Evolutionary conservation across 2,113 vertebrate species (phyloP).

Genomic region (Oncorhynchus gorbuscha): DNA sequence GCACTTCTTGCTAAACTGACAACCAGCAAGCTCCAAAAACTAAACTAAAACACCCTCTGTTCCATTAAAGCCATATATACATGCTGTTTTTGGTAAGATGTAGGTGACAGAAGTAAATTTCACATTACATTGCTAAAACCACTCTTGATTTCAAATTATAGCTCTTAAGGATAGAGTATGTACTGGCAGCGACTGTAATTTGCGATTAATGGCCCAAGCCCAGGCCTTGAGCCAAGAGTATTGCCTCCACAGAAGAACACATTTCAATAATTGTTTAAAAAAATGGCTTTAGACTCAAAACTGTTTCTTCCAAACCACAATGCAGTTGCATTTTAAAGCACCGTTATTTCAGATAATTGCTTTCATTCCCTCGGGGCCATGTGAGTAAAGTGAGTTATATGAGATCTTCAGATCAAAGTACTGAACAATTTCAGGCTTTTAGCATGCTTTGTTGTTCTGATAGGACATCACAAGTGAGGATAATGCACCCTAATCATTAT

Average conservation of each 20-base stretch:
- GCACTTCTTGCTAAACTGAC: background rate
- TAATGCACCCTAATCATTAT: background rate
- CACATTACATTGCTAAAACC: slow-evolving; percentile 39
- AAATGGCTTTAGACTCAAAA: background rate
- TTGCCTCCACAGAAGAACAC: background rate
- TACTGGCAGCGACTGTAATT: slow-evolving; percentile 29
- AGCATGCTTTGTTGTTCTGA: background rate
- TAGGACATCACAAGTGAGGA: background rate
- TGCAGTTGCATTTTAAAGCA: background rate
- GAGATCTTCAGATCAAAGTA: slow-evolving; percentile 26
- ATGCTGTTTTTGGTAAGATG: background rate
- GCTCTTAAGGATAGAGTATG: slow-evolving; percentile 27
- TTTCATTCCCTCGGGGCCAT: background rate
- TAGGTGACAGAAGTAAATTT: background rate
- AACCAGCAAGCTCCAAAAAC: background rate
- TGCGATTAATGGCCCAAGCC: slow-evolving; percentile 42
- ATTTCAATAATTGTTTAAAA: background rate
- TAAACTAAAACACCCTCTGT: background rate
- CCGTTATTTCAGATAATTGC: background rate
- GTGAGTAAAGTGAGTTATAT: slow-evolving; percentile 3
- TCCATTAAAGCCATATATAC: slow-evolving; percentile 2
- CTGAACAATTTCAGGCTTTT: slow-evolving; percentile 1
- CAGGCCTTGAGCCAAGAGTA: background rate
- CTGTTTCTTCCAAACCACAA: slow-evolving; percentile 2
- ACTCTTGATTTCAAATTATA: slow-evolving; percentile 49